phyloP scores from a whole-genome alignment of 2,888 invertebrate species.

The Smittia aterrima region DNA sequence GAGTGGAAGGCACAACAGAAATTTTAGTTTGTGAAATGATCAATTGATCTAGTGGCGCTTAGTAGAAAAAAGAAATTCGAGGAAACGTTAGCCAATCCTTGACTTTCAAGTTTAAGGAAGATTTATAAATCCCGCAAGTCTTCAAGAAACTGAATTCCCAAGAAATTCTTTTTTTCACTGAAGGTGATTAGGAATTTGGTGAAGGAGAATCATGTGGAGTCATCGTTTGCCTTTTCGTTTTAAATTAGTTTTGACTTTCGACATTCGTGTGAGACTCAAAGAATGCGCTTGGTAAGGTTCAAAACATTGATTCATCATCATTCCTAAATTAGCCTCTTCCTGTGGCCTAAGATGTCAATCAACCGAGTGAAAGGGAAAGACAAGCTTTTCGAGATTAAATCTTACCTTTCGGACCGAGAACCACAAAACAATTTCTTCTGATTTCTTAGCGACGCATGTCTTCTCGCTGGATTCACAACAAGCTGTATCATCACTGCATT shows the following conservation, averaged over 20 bases:
- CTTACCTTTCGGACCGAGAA: slow-evolving; percentile 27
- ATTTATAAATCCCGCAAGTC: too few species aligned
- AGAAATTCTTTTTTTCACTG: background rate
- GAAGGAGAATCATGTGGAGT: slow-evolving; percentile 6
- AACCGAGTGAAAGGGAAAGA: slow-evolving; percentile 4
- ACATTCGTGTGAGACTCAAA: background rate
- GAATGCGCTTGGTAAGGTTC: background rate
- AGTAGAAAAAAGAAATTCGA: too few species aligned
- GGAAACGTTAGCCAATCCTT: too few species aligned
- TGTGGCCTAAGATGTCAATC: slow-evolving; percentile 13
- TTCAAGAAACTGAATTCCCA: background rate
- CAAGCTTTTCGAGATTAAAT: background rate
- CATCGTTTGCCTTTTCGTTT: slow-evolving; percentile 8
- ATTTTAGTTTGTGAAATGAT: background rate
- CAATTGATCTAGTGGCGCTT: background rate
- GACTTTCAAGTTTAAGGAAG: too few species aligned
- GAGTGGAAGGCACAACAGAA: background rate
- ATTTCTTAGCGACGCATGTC: slow-evolving; percentile 31
- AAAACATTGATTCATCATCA: background rate
- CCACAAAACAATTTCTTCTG: background rate
- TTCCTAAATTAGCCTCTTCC: slow-evolving; percentile 2
- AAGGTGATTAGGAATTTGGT: background rate
- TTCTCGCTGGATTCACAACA: slow-evolving; percentile 8
- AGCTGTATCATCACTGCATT: slow-evolving; percentile 30
- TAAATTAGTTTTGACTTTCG: background rate